phyloP scores from a whole-genome alignment of 2,888 invertebrate species.

The Conops quadrifasciatus region DNA sequence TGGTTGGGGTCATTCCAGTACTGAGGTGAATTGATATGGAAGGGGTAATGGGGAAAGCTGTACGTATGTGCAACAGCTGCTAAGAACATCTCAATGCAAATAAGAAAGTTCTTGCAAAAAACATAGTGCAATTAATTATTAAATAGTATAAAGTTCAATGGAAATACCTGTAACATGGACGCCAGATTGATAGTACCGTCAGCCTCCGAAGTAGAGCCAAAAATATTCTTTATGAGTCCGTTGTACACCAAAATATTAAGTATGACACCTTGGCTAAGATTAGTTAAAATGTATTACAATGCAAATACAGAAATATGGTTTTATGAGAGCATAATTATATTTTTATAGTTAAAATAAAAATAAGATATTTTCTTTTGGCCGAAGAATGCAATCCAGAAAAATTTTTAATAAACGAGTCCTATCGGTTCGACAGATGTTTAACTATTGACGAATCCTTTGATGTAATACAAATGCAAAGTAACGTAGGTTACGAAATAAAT shows the following conservation, averaged over 20 bases:
- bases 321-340: too few species aligned
- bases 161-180: constrained; percentile 79
- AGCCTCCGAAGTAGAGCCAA: constrained; percentile 73
- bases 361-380: too few species aligned
- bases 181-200: constrained; percentile 78
- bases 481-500: too few species aligned
- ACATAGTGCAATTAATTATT: neutral
- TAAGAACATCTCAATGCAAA: constrained; percentile 97
- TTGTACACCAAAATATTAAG: constrained; percentile 87
- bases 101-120: constrained; percentile 82
- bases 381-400: too few species aligned
- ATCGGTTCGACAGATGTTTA: too few species aligned
- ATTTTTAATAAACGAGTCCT: too few species aligned
- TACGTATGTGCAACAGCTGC: constrained; percentile 96
- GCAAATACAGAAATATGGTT: too few species aligned
- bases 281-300: constrained; percentile 18
- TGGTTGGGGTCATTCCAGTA: constrained; percentile 66
- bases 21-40: constrained; percentile 70
- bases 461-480: too few species aligned
- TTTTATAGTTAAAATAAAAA: too few species aligned
- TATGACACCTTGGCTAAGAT: constrained; percentile 87
- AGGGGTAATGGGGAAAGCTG: constrained; percentile 94
- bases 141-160: neutral
- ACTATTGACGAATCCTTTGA: too few species aligned
- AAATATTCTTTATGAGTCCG: constrained; percentile 80